Evolutionary conservation across 2,113 vertebrate species (phyloP).

Genomic region (Alces alces): DNA sequence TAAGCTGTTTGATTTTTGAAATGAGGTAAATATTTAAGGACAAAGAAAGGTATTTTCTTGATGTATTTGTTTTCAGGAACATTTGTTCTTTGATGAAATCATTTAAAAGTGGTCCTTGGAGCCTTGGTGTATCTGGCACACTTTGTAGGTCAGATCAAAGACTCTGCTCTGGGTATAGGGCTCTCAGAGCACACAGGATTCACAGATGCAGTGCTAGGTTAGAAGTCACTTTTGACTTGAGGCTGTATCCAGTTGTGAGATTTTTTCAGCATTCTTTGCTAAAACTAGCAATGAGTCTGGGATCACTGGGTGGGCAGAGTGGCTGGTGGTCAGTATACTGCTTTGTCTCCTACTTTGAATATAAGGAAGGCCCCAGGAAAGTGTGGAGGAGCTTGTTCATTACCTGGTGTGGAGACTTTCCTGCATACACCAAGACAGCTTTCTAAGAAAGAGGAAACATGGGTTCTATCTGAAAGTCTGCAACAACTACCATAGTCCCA

Average conservation of each 20-base stretch:
- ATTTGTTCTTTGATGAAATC: background rate
- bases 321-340: background rate
- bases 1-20: background rate
- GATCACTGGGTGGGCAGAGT: background rate
- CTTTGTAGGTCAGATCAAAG: background rate
- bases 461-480: background rate
- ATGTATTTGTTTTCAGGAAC: background rate
- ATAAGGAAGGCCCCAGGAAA: background rate
- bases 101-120: background rate
- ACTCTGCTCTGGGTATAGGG: background rate
- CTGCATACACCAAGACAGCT: background rate
- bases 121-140: background rate
- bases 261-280: background rate
- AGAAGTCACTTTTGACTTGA: background rate
- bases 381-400: background rate
- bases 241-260: background rate
- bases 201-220: background rate
- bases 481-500: background rate
- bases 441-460: background rate
- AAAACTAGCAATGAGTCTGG: background rate
- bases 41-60: background rate
- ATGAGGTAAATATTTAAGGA: slow-evolving; percentile 14
- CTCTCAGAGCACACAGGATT: background rate
- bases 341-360: background rate
- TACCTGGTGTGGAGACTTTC: background rate